phyloP scores from a whole-genome alignment of 2,113 vertebrate species.

The Clinocottus analis region DNA sequence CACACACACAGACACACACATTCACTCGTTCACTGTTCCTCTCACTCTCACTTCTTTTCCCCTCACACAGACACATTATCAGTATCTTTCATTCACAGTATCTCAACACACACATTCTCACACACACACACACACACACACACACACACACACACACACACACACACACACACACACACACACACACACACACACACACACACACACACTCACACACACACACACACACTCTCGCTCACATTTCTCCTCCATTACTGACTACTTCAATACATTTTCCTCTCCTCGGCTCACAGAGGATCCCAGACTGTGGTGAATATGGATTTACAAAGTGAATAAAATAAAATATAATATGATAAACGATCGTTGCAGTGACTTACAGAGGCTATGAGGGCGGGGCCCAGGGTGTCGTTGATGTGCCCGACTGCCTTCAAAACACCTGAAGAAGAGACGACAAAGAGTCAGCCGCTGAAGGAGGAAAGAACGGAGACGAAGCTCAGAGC shows the following conservation, averaged over 20 bases:
- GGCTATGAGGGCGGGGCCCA: slow-evolving; percentile 89
- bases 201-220: too few species aligned
- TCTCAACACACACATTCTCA: not conserved
- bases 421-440: slow-evolving; percentile 89
- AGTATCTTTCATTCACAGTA: slow-evolving; percentile 10
- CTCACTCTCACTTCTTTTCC: not conserved
- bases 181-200: not conserved
- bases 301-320: not conserved
- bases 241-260: not conserved
- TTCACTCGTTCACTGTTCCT: not conserved
- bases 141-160: too few species aligned
- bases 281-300: not conserved
- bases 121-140: not conserved
- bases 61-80: slow-evolving; percentile 9
- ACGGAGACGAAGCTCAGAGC: not conserved
- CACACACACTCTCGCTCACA: not conserved
- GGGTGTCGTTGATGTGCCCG: slow-evolving; percentile 93
- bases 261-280: not conserved
- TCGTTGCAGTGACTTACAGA: slow-evolving; percentile 85
- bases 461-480: not conserved
- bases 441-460: not conserved
- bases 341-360: not conserved
- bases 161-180: too few species aligned
- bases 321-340: too few species aligned
- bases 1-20: not conserved